Evolutionary conservation across 2,797 vertebrate genomes (phyloP), one percentile per base, ranked within the genome.

Genomic region (Schizopygopsis pylzovi): DNA sequence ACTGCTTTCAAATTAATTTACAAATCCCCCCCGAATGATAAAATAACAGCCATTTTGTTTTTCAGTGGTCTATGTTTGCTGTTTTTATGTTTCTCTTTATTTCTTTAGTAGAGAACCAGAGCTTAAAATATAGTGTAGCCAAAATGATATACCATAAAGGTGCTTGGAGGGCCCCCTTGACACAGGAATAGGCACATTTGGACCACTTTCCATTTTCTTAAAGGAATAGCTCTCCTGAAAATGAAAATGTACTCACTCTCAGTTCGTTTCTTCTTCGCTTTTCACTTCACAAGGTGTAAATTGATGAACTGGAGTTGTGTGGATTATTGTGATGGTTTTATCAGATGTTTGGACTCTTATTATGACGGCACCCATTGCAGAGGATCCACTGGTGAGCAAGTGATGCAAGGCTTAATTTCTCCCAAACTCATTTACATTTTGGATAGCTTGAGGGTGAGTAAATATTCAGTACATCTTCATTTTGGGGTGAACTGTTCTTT

Each of bases 141-240:
- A 39, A 39, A 54, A 76, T 20, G 2, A 33, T 52, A 33, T 49
- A 28, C 4, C 15, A 33, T 49, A 75, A 75, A 12, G 4, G 72
- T 54, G 18, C 3, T 37, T 54, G 4, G 22, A 25, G 4, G 37
- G 37, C 12, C 37, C 41, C 37, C 33, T 56, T 37, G 12, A n/a
- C 75, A 39, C 33, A 22, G 49, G 28, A 56, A 12, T 6, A 75
- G 49, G 18, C 28, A 54, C 73, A n/a, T 3, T 33, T 70, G 25
- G n/a, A 78, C 25, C 45, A 56, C 70, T 70, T 80, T 37, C 75
- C 45, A 56, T 81, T 70, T 80, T 37, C 75, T 77, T 22, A 61
- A 61, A 61, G n/a, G 59, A 28, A 63, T 13, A 63, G n/a, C 12
- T 63, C 28, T 33, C 63, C 1, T 0, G 28, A 18, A 33, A 16